Evolutionary conservation across 2,888 invertebrate genomes (phyloP).

Genomic region (Epinotia brunnichana): DNA sequence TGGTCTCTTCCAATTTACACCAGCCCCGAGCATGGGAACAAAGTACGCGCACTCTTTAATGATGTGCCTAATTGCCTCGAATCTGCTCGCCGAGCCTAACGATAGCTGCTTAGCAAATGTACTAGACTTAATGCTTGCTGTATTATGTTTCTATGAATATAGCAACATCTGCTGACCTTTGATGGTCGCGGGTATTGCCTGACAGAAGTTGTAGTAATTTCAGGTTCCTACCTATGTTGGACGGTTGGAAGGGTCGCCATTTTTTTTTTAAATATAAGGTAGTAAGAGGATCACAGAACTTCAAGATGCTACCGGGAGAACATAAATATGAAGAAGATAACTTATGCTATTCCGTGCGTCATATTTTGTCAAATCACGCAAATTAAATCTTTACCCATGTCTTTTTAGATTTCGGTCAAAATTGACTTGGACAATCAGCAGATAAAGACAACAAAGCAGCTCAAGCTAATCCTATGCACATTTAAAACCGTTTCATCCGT

Average conservation of each 20-base stretch:
- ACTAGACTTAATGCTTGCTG: constrained; percentile 8
- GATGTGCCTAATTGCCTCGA: constrained; percentile 40
- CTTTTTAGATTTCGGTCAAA: constrained; percentile 1
- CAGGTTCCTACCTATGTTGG: too few relatives aligned
- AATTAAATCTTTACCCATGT: background rate
- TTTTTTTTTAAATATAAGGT: too few relatives aligned
- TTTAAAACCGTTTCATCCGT: constrained; percentile 34
- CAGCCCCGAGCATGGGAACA: constrained; percentile 9
- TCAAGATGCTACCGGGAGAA: too few relatives aligned
- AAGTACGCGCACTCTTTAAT: constrained; percentile 42
- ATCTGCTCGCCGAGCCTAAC: constrained; percentile 26
- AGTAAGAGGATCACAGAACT: too few relatives aligned
- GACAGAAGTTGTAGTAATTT: too few relatives aligned
- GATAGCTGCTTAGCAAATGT: constrained; percentile 26
- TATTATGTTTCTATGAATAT: background rate
- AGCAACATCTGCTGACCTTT: too few relatives aligned
- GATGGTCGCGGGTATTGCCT: too few relatives aligned
- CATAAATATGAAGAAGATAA: too few relatives aligned
- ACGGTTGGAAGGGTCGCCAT: too few relatives aligned
- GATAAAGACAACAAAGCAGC: constrained; percentile 16
- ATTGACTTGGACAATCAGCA: constrained; percentile 7
- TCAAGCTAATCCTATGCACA: constrained; percentile 26
- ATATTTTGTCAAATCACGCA: background rate
- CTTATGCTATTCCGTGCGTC: background rate
- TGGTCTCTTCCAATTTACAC: constrained; percentile 1